Evolutionary conservation across 2,113 vertebrate species (phyloP).

Genomic region (Microcebus tavaratra): DNA sequence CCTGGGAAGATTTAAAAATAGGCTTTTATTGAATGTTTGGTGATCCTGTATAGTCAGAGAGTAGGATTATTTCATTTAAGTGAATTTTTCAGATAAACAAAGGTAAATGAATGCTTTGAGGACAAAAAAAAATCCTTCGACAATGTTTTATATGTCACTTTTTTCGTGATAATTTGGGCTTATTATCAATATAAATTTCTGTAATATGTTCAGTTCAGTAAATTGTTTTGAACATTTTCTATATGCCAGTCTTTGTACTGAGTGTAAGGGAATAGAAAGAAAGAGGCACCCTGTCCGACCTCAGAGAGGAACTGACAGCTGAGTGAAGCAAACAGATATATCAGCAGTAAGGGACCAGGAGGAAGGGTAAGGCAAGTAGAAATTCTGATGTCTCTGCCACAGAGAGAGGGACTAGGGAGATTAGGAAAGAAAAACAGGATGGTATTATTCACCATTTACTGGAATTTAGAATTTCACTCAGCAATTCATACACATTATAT

Average conservation of each 20-base stretch:
- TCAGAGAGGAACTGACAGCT: neutral
- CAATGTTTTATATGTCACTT: neutral
- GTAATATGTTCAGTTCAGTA: neutral
- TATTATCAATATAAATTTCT: neutral
- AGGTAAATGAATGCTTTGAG: constrained; percentile 2
- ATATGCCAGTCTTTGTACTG: neutral
- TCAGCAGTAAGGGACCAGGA: neutral
- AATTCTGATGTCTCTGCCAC: neutral
- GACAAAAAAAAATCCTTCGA: neutral
- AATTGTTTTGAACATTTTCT: neutral
- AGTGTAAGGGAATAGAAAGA: neutral
- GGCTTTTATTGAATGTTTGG: constrained; percentile 11
- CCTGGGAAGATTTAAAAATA: constrained; percentile 47
- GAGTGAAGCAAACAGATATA: neutral
- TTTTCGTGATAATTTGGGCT: neutral
- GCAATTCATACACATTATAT: neutral
- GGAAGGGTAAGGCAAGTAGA: neutral
- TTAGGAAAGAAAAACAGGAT: neutral
- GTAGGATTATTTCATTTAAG: neutral
- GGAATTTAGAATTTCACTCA: neutral
- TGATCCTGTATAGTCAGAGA: neutral
- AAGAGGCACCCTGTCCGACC: neutral
- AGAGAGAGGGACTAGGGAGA: neutral
- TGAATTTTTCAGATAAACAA: constrained; percentile 30
- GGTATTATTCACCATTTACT: neutral